phyloP scores from a whole-genome alignment of 2,797 vertebrate species.

The Esox masquinongy region DNA sequence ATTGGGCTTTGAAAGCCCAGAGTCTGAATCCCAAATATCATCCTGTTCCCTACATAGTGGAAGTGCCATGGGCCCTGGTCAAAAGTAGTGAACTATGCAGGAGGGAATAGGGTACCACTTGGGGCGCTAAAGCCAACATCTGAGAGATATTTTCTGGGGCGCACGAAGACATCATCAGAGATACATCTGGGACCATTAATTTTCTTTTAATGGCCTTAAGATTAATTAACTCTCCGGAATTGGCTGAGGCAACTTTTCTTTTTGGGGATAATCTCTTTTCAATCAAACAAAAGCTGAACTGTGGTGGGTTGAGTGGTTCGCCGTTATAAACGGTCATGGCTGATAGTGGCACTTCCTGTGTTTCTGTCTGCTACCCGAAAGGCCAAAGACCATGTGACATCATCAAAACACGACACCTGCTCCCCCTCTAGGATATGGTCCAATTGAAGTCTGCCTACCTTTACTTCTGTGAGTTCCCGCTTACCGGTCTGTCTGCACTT shows the following conservation, averaged over 20 bases:
- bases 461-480: too few relatives aligned
- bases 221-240: slow-evolving; percentile 29
- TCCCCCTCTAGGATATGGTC: background rate
- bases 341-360: slow-evolving; percentile 34
- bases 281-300: slow-evolving; percentile 21
- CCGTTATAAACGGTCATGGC: too few relatives aligned
- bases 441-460: background rate
- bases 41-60: background rate
- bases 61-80: background rate
- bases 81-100: background rate
- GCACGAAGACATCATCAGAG: background rate
- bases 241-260: slow-evolving; percentile 4
- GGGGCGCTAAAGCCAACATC: background rate
- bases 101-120: background rate
- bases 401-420: background rate
- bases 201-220: slow-evolving; percentile 36
- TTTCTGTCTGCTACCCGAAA: slow-evolving; percentile 23
- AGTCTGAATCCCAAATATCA: background rate
- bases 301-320: background rate
- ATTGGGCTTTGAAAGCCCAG: slow-evolving; percentile 4
- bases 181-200: slow-evolving; percentile 30
- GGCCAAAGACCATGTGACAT: slow-evolving; percentile 30
- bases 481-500: background rate
- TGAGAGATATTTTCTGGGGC: slow-evolving; percentile 1
- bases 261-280: background rate